Evolutionary conservation across 2,113 vertebrate genomes (phyloP).

Genomic region (Ibidorhyncha struthersii): DNA sequence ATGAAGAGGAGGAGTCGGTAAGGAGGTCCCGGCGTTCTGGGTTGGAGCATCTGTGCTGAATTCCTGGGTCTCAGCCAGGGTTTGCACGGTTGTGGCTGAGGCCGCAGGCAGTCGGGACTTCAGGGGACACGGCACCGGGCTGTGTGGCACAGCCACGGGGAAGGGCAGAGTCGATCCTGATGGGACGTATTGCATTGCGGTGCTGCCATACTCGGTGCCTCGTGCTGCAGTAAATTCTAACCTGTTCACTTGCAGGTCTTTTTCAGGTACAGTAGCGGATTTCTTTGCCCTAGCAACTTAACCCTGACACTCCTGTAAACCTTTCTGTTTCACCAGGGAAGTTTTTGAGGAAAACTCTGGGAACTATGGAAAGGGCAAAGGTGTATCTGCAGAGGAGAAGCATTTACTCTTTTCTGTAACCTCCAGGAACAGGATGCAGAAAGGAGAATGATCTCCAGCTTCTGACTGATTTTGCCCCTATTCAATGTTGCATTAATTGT

Average conservation of each 20-base stretch:
- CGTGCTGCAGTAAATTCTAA: not conserved
- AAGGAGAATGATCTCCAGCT: not conserved
- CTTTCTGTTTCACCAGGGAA: not conserved
- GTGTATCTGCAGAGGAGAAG: not conserved
- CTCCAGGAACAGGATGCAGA: not conserved
- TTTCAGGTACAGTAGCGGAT: not conserved
- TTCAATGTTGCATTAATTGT: not conserved
- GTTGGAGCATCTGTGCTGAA: not conserved
- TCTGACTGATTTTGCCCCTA: not conserved
- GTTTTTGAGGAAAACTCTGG: not conserved
- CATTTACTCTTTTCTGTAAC: not conserved
- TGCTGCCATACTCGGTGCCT: fast-evolving
- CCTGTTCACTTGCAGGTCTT: not conserved
- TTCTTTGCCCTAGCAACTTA: not conserved
- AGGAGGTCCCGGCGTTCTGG: not conserved
- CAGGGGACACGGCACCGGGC: not conserved
- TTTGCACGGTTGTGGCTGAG: not conserved
- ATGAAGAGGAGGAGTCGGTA: conserved; percentile 77
- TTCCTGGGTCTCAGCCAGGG: not conserved
- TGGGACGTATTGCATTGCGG: fast-evolving
- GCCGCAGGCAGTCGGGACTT: too few relatives aligned
- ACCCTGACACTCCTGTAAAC: not conserved
- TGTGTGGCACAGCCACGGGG: not conserved
- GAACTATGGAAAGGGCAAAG: not conserved
- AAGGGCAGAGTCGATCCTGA: fast-evolving